Base-by-base conservation (phyloP, 1,140 invertebrate species). In the Drosophila kanapiae region DNA sequence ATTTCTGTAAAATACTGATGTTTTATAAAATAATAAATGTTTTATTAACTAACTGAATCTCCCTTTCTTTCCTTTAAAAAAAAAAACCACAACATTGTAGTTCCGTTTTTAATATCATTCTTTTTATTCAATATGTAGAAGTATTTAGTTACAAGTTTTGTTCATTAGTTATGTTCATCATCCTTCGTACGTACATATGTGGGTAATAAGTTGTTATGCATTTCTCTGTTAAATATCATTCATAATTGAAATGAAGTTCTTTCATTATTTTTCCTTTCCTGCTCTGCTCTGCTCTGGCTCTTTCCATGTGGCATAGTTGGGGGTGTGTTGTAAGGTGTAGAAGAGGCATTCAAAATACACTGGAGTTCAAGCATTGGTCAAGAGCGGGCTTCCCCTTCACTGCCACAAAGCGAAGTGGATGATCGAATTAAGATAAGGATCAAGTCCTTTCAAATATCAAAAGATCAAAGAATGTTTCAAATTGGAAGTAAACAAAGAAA, bases 91-190 rank as follows among this genome's bases (percentile, higher is more conserved):
- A 16, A 8, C n/a, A 14, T 6, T 9, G n/a, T 3, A 14, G 11
- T 42, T 77, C 33, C 61, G 42, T 37, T 65, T 76, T 78, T 78
- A 69, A 78, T 77, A 77, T 78, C 47, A 48, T 78, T 77, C 56
- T 78, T 78, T 75, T 78, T 78, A 78, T 78, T 78, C 63, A 78
- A 78, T 78, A 78, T 78, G 74, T 78, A 78, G 75, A 78, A 78
- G 75, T 78, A 77, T 77, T 76, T 77, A 78, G 75, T 78, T 78
- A 78, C 75, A 78, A 77, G 75, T 78, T 77, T 27, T 76, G 42
- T 76, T 75, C 31, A 59, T 72, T 72, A 75, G 62, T 76, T 58
- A 77, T 76, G 75, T 68, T 69, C 63, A 78, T 78, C 64, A 60
- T 78, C 49, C 57, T 43, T 60, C 56, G 35, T 75, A 56, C 71